Evolutionary conservation across 1,140 invertebrate species (phyloP).

Genomic region (Andricus grossulariae): DNA sequence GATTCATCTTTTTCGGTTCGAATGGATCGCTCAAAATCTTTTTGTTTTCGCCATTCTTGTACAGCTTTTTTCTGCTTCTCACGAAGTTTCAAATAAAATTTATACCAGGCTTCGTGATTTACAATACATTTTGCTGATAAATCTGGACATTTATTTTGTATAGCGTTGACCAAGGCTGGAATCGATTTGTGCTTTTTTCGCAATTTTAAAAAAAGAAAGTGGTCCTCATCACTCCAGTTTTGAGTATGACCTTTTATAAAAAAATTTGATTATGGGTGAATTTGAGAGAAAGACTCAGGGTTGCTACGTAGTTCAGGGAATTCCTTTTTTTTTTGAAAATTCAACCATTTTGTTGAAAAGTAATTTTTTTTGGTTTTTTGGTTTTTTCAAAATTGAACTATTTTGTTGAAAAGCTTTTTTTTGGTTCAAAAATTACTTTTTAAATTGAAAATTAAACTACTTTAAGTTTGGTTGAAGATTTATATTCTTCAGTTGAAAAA

Average conservation of each 20-base stretch:
- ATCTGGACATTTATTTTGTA: slow-evolving; percentile 68
- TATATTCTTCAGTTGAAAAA: too few relatives aligned
- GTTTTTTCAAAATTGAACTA: too few relatives aligned
- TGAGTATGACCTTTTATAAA: slow-evolving; percentile 63
- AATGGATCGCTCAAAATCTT: slow-evolving; percentile 37
- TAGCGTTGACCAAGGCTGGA: slow-evolving; percentile 57
- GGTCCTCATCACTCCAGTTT: slow-evolving; percentile 69
- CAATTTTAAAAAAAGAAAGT: slow-evolving; percentile 65
- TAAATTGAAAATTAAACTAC: too few relatives aligned
- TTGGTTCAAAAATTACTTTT: too few relatives aligned
- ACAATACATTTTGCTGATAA: slow-evolving; percentile 64
- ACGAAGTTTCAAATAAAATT: slow-evolving; percentile 63
- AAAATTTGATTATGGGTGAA: slow-evolving; percentile 12
- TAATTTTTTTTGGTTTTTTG: too few relatives aligned
- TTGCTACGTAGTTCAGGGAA: too few relatives aligned
- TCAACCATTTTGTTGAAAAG: too few relatives aligned
- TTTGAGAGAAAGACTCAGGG: too few relatives aligned
- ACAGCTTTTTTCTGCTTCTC: slow-evolving; percentile 63
- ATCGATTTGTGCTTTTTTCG: slow-evolving; percentile 62
- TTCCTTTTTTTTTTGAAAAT: too few relatives aligned
- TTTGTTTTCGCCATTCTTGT: slow-evolving; percentile 62
- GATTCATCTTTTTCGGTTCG: slow-evolving; percentile 38
- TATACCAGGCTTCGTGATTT: slow-evolving; percentile 73
- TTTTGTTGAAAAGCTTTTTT: too few relatives aligned
- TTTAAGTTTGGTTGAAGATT: too few relatives aligned